These are phyloP conservation scores for Ctenosaura bakeri DNA, from an alignment of 2,797 vertebrate species.

Conservation along the genomic window DNA sequence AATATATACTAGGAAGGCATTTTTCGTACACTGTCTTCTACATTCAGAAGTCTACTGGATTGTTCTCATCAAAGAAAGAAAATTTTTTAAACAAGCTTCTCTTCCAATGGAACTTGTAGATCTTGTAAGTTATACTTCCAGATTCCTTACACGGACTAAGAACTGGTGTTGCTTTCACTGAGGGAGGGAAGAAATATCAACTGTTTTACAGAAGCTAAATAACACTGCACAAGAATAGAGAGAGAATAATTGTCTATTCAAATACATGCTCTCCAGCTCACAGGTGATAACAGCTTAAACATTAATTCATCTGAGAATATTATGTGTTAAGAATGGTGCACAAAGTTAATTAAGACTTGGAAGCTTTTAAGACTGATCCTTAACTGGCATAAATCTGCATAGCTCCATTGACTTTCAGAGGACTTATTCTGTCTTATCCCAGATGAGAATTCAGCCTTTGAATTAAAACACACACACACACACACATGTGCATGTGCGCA, in stretches of 20 bases:
- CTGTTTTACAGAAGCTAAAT: not conserved
- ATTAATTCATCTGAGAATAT: slow-evolving; percentile 47
- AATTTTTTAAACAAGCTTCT: too few relatives aligned
- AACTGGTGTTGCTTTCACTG: not conserved
- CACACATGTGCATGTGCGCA: not conserved
- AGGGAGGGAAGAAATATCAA: not conserved
- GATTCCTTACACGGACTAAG: not conserved
- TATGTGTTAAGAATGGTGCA: slow-evolving; percentile 45
- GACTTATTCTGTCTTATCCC: slow-evolving; percentile 41
- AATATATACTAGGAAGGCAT: not conserved
- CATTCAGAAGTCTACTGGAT: not conserved
- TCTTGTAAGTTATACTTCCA: not conserved
- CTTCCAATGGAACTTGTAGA: not conserved
- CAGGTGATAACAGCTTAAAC: slow-evolving; percentile 54
- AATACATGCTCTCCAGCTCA: slow-evolving; percentile 27
- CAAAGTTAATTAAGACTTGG: slow-evolving; percentile 60
- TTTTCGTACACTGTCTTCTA: not conserved
- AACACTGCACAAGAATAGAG: slow-evolving; percentile 1
- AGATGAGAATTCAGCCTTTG: slow-evolving; percentile 31
- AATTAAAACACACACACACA: not conserved
- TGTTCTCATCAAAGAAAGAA: not conserved
- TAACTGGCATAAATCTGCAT: slow-evolving; percentile 44
- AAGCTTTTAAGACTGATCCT: slow-evolving; percentile 49
- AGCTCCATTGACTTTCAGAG: slow-evolving; percentile 26
- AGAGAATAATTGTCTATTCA: slow-evolving; percentile 47